phyloP scores from a whole-genome alignment of 1,140 invertebrate genomes.

The Alviniconcha marisindica region DNA sequence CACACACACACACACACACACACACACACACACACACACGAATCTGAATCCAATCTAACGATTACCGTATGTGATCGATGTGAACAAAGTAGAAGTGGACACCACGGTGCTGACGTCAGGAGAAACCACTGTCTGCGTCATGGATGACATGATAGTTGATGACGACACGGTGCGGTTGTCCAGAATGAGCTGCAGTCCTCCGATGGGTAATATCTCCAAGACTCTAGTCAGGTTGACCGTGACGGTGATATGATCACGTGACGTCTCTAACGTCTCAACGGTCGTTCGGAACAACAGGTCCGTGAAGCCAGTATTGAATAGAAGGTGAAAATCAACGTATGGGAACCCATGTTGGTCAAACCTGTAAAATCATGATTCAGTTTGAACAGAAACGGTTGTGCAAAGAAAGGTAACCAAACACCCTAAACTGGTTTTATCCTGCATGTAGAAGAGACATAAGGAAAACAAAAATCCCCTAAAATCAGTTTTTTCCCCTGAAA shows the following conservation, averaged over 20 bases:
- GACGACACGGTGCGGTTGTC: constrained; percentile 7
- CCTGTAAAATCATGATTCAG: background rate
- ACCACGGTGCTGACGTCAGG: too few relatives aligned
- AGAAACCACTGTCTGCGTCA: background rate
- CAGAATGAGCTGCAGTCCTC: constrained; percentile 29
- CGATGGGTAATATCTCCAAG: constrained; percentile 15
- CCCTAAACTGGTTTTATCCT: too few relatives aligned
- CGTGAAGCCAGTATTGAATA: constrained; percentile 16
- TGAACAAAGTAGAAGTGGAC: too few relatives aligned
- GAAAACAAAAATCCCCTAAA: too few relatives aligned
- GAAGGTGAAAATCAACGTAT: background rate
- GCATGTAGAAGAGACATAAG: too few relatives aligned
- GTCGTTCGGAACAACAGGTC: background rate
- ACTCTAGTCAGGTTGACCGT: background rate
- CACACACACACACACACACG: background rate
- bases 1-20: constrained; percentile 25
- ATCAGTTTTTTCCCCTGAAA: too few relatives aligned
- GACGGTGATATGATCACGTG: constrained; percentile 29
- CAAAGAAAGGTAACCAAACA: too few relatives aligned
- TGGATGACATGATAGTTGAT: constrained; percentile 20
- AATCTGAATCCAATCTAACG: background rate
- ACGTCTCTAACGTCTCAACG: constrained; percentile 6
- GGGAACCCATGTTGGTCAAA: background rate
- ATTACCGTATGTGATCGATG: too few relatives aligned
- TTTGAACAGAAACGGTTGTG: too few relatives aligned